Percentiles rank a stretch among this genome's conserved stretches.
Conservation (phyloP, 2,113 vertebrate species). For the Pomatostomus ruficeps region DNA sequence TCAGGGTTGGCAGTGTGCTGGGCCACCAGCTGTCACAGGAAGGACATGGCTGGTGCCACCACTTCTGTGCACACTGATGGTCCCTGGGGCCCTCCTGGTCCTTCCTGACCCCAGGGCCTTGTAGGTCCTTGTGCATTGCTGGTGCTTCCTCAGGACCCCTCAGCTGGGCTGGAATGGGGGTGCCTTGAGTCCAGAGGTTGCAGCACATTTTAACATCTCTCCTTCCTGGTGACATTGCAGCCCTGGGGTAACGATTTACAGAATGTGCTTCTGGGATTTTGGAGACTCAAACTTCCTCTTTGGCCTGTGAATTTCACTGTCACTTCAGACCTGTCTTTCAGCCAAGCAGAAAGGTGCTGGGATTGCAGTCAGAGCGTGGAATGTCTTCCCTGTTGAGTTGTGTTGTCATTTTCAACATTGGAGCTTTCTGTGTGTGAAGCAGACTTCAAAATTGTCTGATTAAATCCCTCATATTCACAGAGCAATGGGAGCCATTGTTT, state of each 20-base stretch:
- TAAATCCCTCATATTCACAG: neutral
- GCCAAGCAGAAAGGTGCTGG: neutral
- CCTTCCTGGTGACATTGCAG: neutral
- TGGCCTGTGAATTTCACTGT: neutral
- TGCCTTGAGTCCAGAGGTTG: neutral
- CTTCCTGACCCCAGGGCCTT: neutral
- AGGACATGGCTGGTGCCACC: neutral
- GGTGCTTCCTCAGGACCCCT: no score
- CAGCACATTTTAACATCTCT: neutral
- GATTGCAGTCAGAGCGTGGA: neutral
- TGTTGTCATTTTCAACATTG: neutral
- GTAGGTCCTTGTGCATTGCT: neutral
- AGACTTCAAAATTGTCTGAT: neutral
- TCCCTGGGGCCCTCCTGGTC: rapidly evolving
- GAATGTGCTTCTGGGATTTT: neutral
- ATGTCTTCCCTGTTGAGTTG: neutral
- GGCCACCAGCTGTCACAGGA: neutral
- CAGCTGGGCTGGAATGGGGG: neutral
- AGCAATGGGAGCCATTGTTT: neutral
- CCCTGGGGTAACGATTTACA: neutral
- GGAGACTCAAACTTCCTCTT: neutral
- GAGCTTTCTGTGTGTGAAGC: neutral
- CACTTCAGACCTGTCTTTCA: neutral
- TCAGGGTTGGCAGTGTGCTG: neutral
- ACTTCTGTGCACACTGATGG: neutral